A percentile compares a stretch with the other conserved stretches of the same genome.
phyloP scores from a whole-genome alignment of 2,113 vertebrate genomes.

The Australoheros scitulus region DNA sequence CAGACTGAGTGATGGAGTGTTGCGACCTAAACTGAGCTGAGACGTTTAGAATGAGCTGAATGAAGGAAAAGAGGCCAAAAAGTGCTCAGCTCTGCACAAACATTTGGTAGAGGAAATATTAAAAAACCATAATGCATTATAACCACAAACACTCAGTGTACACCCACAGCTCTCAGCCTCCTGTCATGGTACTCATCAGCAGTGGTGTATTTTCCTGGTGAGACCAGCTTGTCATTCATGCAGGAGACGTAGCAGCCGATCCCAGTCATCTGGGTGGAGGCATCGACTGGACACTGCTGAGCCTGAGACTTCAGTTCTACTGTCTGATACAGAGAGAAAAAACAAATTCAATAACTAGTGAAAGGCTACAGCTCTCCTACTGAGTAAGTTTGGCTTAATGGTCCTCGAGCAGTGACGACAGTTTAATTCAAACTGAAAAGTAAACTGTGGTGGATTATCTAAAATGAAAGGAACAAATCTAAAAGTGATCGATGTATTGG shows the following conservation, averaged over 20 bases:
- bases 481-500: not conserved
- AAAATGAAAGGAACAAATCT: not conserved
- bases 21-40: no score
- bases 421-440: not conserved
- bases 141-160: not conserved
- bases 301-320: conserved; percentile 72
- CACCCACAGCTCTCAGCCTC: conserved; percentile 87
- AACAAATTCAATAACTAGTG: not conserved
- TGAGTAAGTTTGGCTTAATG: not conserved
- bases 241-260: conserved; percentile 88
- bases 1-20: no score
- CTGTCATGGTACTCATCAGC: conserved; percentile 81
- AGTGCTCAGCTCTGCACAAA: not conserved
- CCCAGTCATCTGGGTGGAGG: conserved; percentile 91
- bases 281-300: conserved; percentile 83
- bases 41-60: no score
- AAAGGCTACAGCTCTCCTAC: no score
- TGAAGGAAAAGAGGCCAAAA: no score
- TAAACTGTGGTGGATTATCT: not conserved
- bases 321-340: conserved; percentile 76
- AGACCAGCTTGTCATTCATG: conserved; percentile 82
- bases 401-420: not conserved
- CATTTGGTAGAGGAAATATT: rapidly evolving
- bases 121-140: rapidly evolving
- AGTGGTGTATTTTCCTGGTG: conserved; percentile 83